These are phyloP conservation scores for Drosophila sp. DNA, from an alignment of 1,140 invertebrate species.

Conservation along the genomic window DNA sequence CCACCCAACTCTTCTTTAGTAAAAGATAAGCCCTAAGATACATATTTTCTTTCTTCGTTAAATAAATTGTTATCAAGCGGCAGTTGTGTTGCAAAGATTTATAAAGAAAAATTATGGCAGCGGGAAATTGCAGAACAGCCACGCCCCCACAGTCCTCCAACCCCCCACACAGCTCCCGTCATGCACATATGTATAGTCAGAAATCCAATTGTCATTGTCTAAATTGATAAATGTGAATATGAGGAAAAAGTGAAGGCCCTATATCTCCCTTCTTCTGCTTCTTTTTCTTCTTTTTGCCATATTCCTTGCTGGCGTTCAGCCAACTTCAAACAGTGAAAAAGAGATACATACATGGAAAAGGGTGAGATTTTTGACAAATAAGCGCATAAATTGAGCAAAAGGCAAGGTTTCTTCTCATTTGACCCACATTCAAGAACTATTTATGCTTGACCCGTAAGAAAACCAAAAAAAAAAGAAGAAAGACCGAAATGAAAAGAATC, in stretches of 20 bases:
- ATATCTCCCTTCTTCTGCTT: neutral
- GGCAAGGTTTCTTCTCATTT: slow-evolving; percentile 32
- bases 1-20: neutral
- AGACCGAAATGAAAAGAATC: slow-evolving; percentile 11
- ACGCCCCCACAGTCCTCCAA: neutral
- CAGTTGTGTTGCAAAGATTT: slow-evolving; percentile 7
- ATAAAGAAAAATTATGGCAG: slow-evolving; percentile 9
- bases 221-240: slow-evolving; percentile 50
- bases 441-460: slow-evolving; percentile 36
- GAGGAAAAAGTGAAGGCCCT: slow-evolving; percentile 29
- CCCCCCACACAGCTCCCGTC: neutral
- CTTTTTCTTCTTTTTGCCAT: neutral
- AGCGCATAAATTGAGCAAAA: slow-evolving; percentile 55
- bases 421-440: slow-evolving; percentile 46
- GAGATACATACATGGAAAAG: neutral
- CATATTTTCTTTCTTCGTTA: neutral
- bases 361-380: slow-evolving; percentile 38
- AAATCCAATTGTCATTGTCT: slow-evolving; percentile 36
- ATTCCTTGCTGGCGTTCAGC: slow-evolving; percentile 24
- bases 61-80: slow-evolving; percentile 5
- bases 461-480: slow-evolving; percentile 4
- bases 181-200: neutral
- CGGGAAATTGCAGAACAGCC: slow-evolving; percentile 8
- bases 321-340: slow-evolving; percentile 13
- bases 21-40: neutral